Base-by-base conservation (phyloP, 2,113 vertebrate species). In the Daboia siamensis region DNA sequence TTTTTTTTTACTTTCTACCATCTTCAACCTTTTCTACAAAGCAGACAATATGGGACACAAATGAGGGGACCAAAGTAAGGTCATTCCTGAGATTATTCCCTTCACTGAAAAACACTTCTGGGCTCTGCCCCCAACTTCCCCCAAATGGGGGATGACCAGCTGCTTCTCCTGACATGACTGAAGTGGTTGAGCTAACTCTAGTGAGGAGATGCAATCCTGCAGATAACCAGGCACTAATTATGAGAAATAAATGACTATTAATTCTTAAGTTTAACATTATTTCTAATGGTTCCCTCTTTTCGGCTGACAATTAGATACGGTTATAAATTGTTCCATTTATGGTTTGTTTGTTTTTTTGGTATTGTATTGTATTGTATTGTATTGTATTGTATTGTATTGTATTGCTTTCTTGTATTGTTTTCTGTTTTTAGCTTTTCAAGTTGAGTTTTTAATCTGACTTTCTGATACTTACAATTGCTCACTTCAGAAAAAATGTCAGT, bases 241-340 rank as follows among this genome's bases (percentile, higher is more conserved):
- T 64, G 61, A 64, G 8, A 64, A 95, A 96, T 97, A 97, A 96
- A 97, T 97, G 95, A 95, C 95, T 94, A 95, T 96, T 97, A 97
- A 97, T 96, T 97, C 56, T 88, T 93, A 94, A 2, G 21, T 93
- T 96, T 51, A 21, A 39, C 3, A 24, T 44, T 21, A 17, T 21
- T 51, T 51, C 24, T 55, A 97, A 96, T 89, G 90, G 87, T 87
- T 92, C 95, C 74, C 74, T 94, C 88, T 94, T 97, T 96, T 96
- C 96, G 96, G 93, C 94, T 88, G 57, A 93, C 94, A 92, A 88
- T 21, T 5, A 90, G 17, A 21, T 92, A 95, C 94, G 87, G 93
- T 95, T 97, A 94, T 92, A 96, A 95, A 52, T 88, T 92, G 44
- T 96, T 89, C 94, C 87, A 93, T 90, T 95, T 1, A 0, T 46